A percentile compares a stretch with the other conserved stretches of the same genome.
Conservation (phyloP, 2,888 invertebrate genomes). For the Mallateleia sp. region DNA sequence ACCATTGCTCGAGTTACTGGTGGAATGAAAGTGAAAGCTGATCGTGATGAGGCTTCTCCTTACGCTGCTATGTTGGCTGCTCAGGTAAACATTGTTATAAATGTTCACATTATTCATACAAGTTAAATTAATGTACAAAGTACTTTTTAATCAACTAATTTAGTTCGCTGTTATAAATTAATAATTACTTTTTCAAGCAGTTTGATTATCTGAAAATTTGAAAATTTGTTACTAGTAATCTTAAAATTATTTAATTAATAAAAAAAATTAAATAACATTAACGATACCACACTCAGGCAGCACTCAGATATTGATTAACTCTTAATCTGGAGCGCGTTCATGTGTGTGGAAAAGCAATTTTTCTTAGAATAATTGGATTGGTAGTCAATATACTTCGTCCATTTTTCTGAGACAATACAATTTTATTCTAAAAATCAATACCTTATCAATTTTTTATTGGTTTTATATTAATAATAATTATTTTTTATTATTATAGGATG, state of each 20-base stretch:
- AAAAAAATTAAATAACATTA: too few relatives aligned
- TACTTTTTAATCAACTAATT: too few relatives aligned
- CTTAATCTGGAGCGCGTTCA: constrained; percentile 84
- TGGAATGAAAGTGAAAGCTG: constrained; percentile 99
- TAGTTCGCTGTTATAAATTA: too few relatives aligned
- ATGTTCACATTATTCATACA: too few relatives aligned
- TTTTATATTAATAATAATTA: not conserved
- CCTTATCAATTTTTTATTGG: too few relatives aligned
- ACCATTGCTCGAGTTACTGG: constrained; percentile 98
- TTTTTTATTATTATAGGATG: constrained; percentile 93
- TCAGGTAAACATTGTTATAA: constrained; percentile 92
- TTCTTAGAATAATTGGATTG: constrained; percentile 65
- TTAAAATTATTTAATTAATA: too few relatives aligned
- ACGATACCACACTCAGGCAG: constrained; percentile 86
- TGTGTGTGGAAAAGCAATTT: constrained; percentile 85
- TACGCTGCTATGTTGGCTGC: constrained; percentile 99
- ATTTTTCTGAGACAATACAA: constrained; percentile 57
- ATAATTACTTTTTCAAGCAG: too few relatives aligned
- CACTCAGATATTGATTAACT: constrained; percentile 79
- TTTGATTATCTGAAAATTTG: too few relatives aligned
- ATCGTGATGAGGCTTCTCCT: constrained; percentile 99
- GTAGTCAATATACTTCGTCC: constrained; percentile 31
- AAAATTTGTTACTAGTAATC: too few relatives aligned
- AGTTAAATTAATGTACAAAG: too few relatives aligned
- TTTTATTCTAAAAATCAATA: too few relatives aligned